Base-by-base conservation (phyloP, 2,113 vertebrate genomes). In the Gasterosteus aculeatus region DNA sequence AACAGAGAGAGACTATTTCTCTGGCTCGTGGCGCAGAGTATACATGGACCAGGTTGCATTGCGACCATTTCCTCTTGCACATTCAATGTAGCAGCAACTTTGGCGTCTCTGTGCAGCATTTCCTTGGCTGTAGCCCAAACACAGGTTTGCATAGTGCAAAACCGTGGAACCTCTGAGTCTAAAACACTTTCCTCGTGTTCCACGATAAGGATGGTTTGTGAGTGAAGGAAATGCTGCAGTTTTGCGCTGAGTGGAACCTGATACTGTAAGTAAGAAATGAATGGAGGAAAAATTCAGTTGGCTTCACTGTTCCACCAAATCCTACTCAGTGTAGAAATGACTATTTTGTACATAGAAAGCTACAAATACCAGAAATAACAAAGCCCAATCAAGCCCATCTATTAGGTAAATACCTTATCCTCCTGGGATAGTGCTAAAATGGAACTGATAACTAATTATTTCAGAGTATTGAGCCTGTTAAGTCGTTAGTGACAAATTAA, bases 401-500 rank as follows among this genome's bases (percentile, higher is more conserved):
- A 53, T 38, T 81, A 75, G 11, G 44, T 79, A 69, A 83, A 80
- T 44, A 29, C 10, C 33, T 38, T 47, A 33, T 9, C 72, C 56
- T 44, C 31, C 31, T 15, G 56, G 9, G 59, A 14, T 29, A 18
- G 16, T 18, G 46, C 26, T 41, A 18, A 38, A 67, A 83, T 69
- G 68, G 42, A 82, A 69, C 19, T 12, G 61, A 29, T 44, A 75
- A 58, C 51, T 77, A 81, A 81, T 85, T 85, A 87, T 80, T 75
- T 63, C 72, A 51, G 57, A 80, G 44, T 56, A 83, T 44, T 75
- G 39, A 78, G 57, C 49, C 64, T 22, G 60, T 79, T 54, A 69
- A 35, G 62, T 82, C 49, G 63, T 82, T 85, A 72, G 85, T 89
- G 84, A 78, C 64, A 65, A 83, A 75, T 81, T 80, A 83, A 51